phyloP scores from a whole-genome alignment of 1,140 invertebrate genomes.

The Drosophila neocordata region DNA sequence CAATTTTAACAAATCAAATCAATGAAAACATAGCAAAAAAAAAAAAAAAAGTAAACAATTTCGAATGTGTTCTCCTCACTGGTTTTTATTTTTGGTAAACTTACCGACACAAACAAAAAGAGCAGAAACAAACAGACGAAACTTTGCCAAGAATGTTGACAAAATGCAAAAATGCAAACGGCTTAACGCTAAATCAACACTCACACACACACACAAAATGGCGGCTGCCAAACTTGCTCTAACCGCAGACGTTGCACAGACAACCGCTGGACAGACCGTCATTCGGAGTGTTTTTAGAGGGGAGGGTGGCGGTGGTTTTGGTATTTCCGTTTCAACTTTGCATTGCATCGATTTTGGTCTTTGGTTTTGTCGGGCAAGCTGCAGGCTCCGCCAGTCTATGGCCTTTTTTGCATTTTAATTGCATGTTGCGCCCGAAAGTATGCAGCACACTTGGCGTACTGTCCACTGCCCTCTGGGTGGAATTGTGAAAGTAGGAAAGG shows the following conservation, averaged over 20 bases:
- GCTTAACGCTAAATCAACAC: conserved; percentile 76
- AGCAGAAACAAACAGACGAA: conserved; percentile 56
- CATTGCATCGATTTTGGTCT: conserved; percentile 77
- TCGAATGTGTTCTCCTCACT: conserved; percentile 24
- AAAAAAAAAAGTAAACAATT: too few relatives aligned
- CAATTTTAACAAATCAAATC: conserved; percentile 13
- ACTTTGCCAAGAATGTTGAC: conserved; percentile 71
- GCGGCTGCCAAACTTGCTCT: conserved; percentile 56
- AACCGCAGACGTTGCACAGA: conserved; percentile 75
- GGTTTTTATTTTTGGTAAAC: conserved; percentile 62
- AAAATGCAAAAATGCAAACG: conserved; percentile 76
- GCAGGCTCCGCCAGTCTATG: conserved; percentile 42
- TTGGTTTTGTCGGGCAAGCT: conserved; percentile 46
- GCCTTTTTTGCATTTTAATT: conserved; percentile 80
- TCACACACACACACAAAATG: conserved; percentile 23
- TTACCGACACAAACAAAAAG: conserved; percentile 33
- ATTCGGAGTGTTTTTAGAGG: conserved; percentile 10
- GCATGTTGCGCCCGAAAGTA: conserved; percentile 75
- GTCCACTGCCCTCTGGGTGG: background rate
- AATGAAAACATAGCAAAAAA: conserved; percentile 4
- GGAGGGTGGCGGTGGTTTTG: conserved; percentile 25
- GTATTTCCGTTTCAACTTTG: conserved; percentile 69
- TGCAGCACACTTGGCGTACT: conserved; percentile 60
- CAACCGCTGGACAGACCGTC: conserved; percentile 41
- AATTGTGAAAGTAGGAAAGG: too few relatives aligned